Evolutionary conservation across 2,797 vertebrate genomes (phyloP), one percentile per base, ranked within the genome.

Genomic region (Harpagifer antarcticus): DNA sequence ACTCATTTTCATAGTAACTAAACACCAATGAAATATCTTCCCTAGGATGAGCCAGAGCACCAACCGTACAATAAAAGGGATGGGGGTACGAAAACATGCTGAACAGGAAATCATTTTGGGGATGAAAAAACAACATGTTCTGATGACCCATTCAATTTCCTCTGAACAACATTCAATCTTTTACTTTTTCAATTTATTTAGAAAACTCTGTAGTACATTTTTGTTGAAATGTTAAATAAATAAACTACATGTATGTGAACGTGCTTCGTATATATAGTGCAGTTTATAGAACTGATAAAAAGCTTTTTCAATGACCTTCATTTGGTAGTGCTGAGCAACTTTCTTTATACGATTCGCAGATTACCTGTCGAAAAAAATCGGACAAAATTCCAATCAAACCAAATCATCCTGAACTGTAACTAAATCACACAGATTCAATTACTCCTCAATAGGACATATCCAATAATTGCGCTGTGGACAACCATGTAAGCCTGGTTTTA

Each of bases 1-100:
- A 78, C 88, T 84, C 57, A 86, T 93, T 93, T 92, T 91, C 82
- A 85, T 89, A 90, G 86, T 86, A 91, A 91, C 86, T 76, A 79
- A 92, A 92, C 76, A 89, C 91, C 86, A 87, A 69, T 82, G 86
- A 85, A 87, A 91, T 85, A 78, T 89, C 85, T 88, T 86, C 79
- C 61, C 83, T 79, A 52, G 76, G 80, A 88, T 92, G 90, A 94
- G 88, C 88, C 88, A 86, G 89, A 91, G 82, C 77, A 71, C 44
- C 9, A 69, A 79, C 78, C 79, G 68, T 81, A 65, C 79, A 90
- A 91, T 91, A 84, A 89, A 88, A 71, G 67, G 78, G 74, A 88
- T 47, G 43, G 81, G 78, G 84, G 81, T 82, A 90, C 62, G 63
- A 86, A 87, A 89, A 88, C 83, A 88, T 75, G 61, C 64, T 62